Base-by-base conservation (phyloP, 1,140 invertebrate species). In the Lycorma delicatula region DNA sequence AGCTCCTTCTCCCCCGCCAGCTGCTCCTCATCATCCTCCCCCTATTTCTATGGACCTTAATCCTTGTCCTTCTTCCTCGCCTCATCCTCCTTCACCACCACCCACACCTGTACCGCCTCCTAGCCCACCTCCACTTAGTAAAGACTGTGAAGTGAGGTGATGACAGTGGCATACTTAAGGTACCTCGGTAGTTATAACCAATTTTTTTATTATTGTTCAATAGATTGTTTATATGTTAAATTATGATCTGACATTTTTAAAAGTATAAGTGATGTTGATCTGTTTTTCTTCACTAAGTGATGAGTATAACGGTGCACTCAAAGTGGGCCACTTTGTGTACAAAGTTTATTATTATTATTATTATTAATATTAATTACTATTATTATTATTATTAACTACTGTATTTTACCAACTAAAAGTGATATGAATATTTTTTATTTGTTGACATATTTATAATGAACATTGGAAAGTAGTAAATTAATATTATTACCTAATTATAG, bases 131-230 rank as follows among this genome's bases (percentile, higher is more conserved):
- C 74, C 82, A 67, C 76, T 83, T 65, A 84, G 81, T 69, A 86
- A 88, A 79, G 84, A 86, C 75, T 87, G 85, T 77, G 84, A 88
- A 79, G 86, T 88, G 80, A 89, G 86, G 81, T 89, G 86, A 89
- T 63, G 51, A 58, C 50, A 60, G 54, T 52, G 54, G 51, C 52
- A 49, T n/a, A 26, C 41, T 7, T 20, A 44, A 44, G 16, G 41
- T 44, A 44, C 41, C 41, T 44, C 23, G 18, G 16, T 36, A 25
- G 16, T 25, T 28, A 25, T 27, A 28, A n/a, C 22, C 11, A 53
- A 26, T 50, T 16, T 23, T 49, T 51, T 41, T 22, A 53, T 22
- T 56, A n/a, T 48, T 58, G 63, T 62, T 65, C 59, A 28, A 18
- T 36, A 26, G 9, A 31, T 26, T 13, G 1, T 29, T 65, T 66